phyloP scores from a whole-genome alignment of 2,888 invertebrate genomes.

The Cryptus armator region DNA sequence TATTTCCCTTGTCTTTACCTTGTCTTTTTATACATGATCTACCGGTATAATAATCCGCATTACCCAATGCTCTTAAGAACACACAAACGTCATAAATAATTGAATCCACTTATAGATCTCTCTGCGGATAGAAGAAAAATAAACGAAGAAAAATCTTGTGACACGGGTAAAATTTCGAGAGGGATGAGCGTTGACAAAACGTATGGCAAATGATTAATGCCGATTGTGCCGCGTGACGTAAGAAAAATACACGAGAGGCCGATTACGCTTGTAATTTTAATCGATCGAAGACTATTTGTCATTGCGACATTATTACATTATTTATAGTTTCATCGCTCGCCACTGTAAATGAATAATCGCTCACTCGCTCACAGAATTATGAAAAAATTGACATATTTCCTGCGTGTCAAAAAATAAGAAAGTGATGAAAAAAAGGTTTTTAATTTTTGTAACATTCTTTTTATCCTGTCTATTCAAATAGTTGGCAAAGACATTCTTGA shows the following conservation, averaged over 20 bases:
- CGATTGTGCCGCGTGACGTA: not conserved
- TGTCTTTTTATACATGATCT: too few species aligned
- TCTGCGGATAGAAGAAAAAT: constrained; percentile 3
- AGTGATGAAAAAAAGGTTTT: too few species aligned
- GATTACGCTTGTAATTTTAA: constrained; percentile 19
- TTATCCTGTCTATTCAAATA: too few species aligned
- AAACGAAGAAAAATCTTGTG: not conserved
- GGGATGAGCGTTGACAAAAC: constrained; percentile 19
- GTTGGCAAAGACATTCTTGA: too few species aligned
- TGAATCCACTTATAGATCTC: not conserved
- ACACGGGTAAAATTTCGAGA: constrained; percentile 5
- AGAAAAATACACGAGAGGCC: not conserved
- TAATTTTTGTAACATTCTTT: too few species aligned
- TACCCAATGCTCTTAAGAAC: not conserved
- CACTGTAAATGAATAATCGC: not conserved
- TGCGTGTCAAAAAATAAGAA: too few species aligned
- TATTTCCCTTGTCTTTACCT: too few species aligned
- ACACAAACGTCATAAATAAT: not conserved
- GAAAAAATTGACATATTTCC: not conserved
- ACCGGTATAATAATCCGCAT: not conserved
- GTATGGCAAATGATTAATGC: not conserved
- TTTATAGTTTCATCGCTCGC: constrained; percentile 9
- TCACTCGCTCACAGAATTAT: not conserved
- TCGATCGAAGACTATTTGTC: constrained; percentile 36
- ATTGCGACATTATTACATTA: not conserved